Percentiles rank a stretch among this genome's conserved stretches.
Evolutionary conservation across 2,797 vertebrate genomes (phyloP).

Genomic region (Clarias pachynema): DNA sequence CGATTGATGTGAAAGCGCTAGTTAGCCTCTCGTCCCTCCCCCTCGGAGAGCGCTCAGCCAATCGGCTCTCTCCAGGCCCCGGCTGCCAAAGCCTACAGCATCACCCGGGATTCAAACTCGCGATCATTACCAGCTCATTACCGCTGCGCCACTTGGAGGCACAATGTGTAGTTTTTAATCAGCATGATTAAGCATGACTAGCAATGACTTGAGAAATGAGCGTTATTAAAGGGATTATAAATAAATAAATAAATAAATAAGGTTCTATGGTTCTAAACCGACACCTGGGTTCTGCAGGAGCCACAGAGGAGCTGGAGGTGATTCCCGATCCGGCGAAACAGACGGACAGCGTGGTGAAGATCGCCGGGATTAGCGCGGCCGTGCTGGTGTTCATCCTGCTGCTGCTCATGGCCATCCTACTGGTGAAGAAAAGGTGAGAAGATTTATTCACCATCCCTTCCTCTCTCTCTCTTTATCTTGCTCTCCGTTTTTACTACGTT

Average conservation of each 20-base stretch:
- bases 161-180: too few species aligned
- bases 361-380: constrained; percentile 94
- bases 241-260: background rate
- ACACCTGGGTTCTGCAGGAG: constrained; percentile 72
- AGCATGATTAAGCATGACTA: background rate
- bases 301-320: constrained; percentile 96
- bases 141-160: too few species aligned
- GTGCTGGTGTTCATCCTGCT: constrained; percentile 95
- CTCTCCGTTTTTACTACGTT: background rate
- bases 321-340: constrained; percentile 97
- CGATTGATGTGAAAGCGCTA: too few species aligned
- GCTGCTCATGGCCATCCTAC: constrained; percentile 90
- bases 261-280: background rate
- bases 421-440: constrained; percentile 97
- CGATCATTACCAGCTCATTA: too few species aligned
- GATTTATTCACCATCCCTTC: background rate
- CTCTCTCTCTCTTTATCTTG: background rate
- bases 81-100: too few species aligned
- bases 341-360: constrained; percentile 96
- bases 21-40: too few species aligned
- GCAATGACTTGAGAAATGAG: background rate
- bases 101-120: too few species aligned
- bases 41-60: too few species aligned
- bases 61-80: too few species aligned
- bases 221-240: background rate